Evolutionary conservation across 2,888 invertebrate genomes (phyloP).

Genomic region (Buathra laborator): DNA sequence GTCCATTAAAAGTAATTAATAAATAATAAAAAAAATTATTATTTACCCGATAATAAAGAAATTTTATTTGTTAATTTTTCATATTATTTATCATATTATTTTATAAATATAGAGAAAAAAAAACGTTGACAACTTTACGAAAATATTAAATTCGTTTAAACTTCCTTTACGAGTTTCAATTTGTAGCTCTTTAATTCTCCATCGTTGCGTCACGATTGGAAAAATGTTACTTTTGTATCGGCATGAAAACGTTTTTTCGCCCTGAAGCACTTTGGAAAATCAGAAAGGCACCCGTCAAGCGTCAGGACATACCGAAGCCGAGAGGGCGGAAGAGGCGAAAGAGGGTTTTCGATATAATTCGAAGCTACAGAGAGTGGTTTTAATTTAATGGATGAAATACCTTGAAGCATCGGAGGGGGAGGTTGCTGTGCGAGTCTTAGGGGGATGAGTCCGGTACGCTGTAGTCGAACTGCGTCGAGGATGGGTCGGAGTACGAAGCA

Average conservation of each 20-base stretch:
- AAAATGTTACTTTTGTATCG: too few relatives aligned
- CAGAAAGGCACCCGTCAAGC: background rate
- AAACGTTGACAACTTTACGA: background rate
- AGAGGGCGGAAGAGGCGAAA: background rate
- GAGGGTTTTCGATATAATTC: constrained; percentile 42
- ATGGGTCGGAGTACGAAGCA: constrained; percentile 22
- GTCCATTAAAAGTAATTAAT: background rate
- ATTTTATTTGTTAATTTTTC: background rate
- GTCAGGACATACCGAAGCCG: background rate
- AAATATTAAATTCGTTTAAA: too few relatives aligned
- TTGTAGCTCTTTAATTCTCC: too few relatives aligned
- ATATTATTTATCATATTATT: background rate
- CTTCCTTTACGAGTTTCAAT: too few relatives aligned
- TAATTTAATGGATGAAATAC: constrained; percentile 61
- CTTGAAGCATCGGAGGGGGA: constrained; percentile 36
- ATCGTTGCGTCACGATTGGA: too few relatives aligned
- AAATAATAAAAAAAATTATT: background rate
- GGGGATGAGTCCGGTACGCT: constrained; percentile 15
- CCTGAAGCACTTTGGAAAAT: constrained; percentile 31
- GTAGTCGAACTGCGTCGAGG: background rate
- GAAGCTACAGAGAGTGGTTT: constrained; percentile 50
- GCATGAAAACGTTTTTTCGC: background rate
- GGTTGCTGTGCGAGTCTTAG: background rate
- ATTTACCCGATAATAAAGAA: too few relatives aligned
- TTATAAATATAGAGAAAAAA: background rate